Conservation (phyloP, 2,113 vertebrate genomes). For the Okapia johnstoni region DNA sequence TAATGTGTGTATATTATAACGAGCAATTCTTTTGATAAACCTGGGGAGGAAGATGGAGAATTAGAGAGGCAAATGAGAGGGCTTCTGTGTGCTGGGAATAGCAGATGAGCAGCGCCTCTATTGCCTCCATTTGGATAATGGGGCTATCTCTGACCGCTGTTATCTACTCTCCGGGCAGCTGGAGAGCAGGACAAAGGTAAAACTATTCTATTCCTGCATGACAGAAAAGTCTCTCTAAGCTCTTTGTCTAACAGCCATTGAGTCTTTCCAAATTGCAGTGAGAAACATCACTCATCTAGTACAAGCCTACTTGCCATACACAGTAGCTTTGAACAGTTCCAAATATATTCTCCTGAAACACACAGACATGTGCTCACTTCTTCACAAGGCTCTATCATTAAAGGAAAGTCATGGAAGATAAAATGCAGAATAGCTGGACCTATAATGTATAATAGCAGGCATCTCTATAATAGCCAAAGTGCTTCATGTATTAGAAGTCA, state of each 20-base stretch:
- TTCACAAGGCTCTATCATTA: conserved; percentile 51
- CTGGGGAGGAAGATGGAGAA: conserved; percentile 47
- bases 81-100: conserved; percentile 38
- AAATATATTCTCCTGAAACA: conserved; percentile 35
- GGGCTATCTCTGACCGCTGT: conserved; percentile 52
- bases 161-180: conserved; percentile 55
- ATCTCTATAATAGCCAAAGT: conserved; percentile 42
- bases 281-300: conserved; percentile 47
- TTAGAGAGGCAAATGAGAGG: conserved; percentile 51
- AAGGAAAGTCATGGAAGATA: conserved; percentile 53
- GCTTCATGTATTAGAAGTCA: conserved; percentile 56
- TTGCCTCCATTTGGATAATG: conserved; percentile 67
- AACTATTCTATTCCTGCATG: conserved; percentile 26
- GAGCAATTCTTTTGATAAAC: conserved; percentile 64
- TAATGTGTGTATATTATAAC: conserved; percentile 61
- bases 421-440: conserved; percentile 58
- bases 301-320: conserved; percentile 22
- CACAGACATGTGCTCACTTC: conserved; percentile 23
- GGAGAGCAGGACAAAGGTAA: conserved; percentile 56
- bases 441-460: conserved; percentile 44
- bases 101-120: background rate
- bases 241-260: conserved; percentile 41
- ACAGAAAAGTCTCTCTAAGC: conserved; percentile 43
- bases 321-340: conserved; percentile 43
- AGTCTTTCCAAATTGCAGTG: conserved; percentile 55